Base-by-base conservation (phyloP, 1,140 invertebrate genomes). In the Archegozetes longisetosus region DNA sequence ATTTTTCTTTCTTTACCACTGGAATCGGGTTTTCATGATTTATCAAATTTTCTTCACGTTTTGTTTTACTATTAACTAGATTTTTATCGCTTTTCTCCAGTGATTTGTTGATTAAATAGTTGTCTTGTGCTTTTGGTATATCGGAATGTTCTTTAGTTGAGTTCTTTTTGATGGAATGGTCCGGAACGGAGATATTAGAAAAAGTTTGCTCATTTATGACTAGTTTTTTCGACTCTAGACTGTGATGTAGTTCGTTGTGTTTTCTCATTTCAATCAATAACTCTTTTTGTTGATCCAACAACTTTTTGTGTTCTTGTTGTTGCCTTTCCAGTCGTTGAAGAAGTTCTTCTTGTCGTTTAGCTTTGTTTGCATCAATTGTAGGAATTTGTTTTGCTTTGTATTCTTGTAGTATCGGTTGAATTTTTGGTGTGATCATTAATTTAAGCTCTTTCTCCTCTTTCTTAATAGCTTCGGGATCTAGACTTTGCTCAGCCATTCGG, bases 311-410 rank as follows among this genome's bases (percentile, higher is more conserved):
- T 58, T 74, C 68, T 46, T 70, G 64, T 56, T 77, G 69, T 55
- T 76, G 71, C 52, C 77, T 69, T 61, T 80, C 75, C 12, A 81
- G 69, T 65, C 79, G 76, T 51, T 76, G 72, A 24, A 79, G 27
- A 26, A 72, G 50, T 66, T 54, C 72, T 68, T 65, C 64, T 26
- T 64, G 61, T 49, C 62, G 64, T 61, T 74, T 70, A 55, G 76
- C 67, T 22, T 75, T 72, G 6, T 70, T 69, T 60, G 71, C 67
- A 66, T 71, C 67, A 40, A 40, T 17, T 6, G 32, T 9, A 40
- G 17, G 6, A 40, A 40, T 17, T 40, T 6, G 17, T 17, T 6
- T 6, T 17, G 6, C 32, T 17, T 40, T 40, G 6, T 40, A 17
- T 6, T 40, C 32, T 6, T 40, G 6, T 9, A 40, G 6, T 17